Conservation (phyloP, 2,888 invertebrate species). For the Julus scandinavius region DNA sequence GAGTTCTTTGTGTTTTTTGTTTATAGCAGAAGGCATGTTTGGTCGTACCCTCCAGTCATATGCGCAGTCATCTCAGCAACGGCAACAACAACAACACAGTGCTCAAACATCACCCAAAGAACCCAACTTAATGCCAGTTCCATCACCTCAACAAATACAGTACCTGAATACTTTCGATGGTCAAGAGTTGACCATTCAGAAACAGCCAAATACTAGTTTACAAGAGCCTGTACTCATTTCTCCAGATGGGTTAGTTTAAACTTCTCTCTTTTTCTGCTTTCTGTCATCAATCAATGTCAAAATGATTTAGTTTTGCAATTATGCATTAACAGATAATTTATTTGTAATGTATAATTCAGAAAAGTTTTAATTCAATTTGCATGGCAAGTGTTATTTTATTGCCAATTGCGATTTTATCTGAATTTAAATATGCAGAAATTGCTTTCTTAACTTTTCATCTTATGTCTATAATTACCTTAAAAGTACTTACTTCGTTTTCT, state of each 20-base stretch:
- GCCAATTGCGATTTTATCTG: too few species aligned
- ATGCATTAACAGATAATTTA: not conserved
- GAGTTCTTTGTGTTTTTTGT: constrained; percentile 56
- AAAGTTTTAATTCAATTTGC: too few species aligned
- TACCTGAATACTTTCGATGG: constrained; percentile 96
- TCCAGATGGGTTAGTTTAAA: constrained; percentile 59
- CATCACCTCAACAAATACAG: constrained; percentile 95
- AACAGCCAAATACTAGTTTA: constrained; percentile 91
- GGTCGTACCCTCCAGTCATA: constrained; percentile 74
- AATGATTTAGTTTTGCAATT: not conserved
- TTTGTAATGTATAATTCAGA: not conserved
- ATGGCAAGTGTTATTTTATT: too few species aligned
- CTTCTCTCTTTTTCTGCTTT: not conserved
- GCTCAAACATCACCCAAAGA: constrained; percentile 73
- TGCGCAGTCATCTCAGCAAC: constrained; percentile 71
- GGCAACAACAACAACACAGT: constrained; percentile 58
- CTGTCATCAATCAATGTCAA: too few species aligned
- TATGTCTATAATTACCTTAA: too few species aligned
- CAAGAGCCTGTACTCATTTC: constrained; percentile 71
- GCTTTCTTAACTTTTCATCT: too few species aligned
- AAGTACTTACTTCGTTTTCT: not conserved
- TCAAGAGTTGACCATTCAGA: constrained; percentile 95
- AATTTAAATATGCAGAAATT: too few species aligned
- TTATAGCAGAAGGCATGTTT: constrained; percentile 73
- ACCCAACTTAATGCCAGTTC: constrained; percentile 93